A percentile compares a stretch with the other conserved stretches of the same genome.
phyloP scores from a whole-genome alignment of 2,113 vertebrate species.

The Typhlomys cinereus region DNA sequence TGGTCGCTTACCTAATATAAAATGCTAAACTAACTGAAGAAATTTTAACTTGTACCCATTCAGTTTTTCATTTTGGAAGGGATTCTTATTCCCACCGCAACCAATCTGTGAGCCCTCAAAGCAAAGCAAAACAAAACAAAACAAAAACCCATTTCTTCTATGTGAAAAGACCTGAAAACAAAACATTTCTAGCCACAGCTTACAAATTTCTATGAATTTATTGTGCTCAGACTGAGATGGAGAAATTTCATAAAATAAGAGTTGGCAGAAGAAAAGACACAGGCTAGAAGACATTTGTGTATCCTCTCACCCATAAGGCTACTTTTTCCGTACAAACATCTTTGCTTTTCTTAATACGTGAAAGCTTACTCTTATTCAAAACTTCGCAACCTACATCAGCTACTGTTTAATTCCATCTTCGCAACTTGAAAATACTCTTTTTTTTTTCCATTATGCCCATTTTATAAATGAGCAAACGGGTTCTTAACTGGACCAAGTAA shows the following conservation, averaged over 20 bases:
- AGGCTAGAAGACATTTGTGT: not conserved
- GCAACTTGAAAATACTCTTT: not conserved
- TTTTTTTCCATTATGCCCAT: not conserved
- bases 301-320: not conserved
- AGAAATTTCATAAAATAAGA: not conserved
- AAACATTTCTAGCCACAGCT: constrained; percentile 31
- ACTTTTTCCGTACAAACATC: not conserved
- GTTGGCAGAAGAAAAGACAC: not conserved
- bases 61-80: constrained; percentile 35
- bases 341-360: not conserved
- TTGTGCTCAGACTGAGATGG: not conserved
- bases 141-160: constrained; percentile 46
- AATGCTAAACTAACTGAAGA: not conserved
- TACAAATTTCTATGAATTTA: constrained; percentile 31
- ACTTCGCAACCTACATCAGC: not conserved
- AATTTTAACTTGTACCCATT: constrained; percentile 24
- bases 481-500: not conserved
- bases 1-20: constrained; percentile 37
- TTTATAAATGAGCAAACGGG: constrained; percentile 28
- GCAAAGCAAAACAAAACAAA: not conserved
- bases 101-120: not conserved
- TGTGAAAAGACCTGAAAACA: constrained; percentile 52
- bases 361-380: not conserved
- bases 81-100: constrained; percentile 35
- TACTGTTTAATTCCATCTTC: not conserved